Base-by-base conservation (phyloP, 2,113 vertebrate species). In the Dipodomys merriami region DNA sequence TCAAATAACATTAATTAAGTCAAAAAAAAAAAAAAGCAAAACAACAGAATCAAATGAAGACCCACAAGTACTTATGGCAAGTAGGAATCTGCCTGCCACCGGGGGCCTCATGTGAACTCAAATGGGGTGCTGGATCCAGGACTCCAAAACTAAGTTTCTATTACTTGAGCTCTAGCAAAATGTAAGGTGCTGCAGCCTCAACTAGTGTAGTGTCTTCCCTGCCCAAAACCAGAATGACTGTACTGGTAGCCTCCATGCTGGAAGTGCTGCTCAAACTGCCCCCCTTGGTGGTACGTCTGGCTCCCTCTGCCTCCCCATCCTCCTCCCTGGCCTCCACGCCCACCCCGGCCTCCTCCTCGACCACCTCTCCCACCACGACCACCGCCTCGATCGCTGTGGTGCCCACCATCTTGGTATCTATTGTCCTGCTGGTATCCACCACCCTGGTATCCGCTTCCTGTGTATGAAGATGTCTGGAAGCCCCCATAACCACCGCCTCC, bases 231-330 rank as follows among this genome's bases (percentile, higher is more conserved):
- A 94, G 99, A 98, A 0, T 99, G 99, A 97, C 97, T 99, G 98
- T 99, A 99, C 92, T 99, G 99, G 94, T 99, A 99, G 67, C 99
- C 99, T n/a, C 99, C 99, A 9, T 99, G 99, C 94, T 99, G 99
- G 98, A 99, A 99, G 97, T 99, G 99, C 98, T 99, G 99, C 98
- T 99, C 99, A 98, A 99, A 99, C 39, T 99, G 99, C 93, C 99
- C 99, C 29, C 99, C 99, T 96, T 99, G 99, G 97, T 99, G 99
- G 80, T 99, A 99, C 97, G 97, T 99, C 96, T 99, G 98, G 20
- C 98, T 98, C 27, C 99, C 99, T 97, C 99, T 98, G 33, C 98
- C 98, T 27, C 99, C 99, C 99, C 99, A 99, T 7, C 99, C 99
- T 2, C 99, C 98, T 80, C 99, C 98, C 93, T 98, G 98, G 77